Conservation (phyloP, 2,113 vertebrate genomes). For the Ivindomyrus marchei region DNA sequence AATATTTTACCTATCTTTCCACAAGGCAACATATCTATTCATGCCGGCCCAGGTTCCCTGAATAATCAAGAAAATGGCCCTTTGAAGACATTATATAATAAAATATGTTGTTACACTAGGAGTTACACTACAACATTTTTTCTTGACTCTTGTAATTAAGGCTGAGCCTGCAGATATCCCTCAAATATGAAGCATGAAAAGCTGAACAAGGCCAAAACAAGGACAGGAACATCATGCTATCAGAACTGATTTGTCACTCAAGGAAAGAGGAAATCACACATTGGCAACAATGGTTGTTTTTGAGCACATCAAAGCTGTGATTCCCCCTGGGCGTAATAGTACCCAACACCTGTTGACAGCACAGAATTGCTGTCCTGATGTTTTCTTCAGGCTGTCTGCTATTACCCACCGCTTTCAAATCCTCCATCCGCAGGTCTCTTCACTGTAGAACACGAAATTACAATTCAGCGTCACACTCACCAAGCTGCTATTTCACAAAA, state of each 20-base stretch:
- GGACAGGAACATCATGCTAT: conserved; percentile 24
- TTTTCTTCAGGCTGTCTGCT: conserved; percentile 54
- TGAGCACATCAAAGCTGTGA: conserved; percentile 58
- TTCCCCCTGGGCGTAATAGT: conserved; percentile 55
- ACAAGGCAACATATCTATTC: background rate
- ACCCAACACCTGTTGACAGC: conserved; percentile 61
- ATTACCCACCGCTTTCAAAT: conserved; percentile 21
- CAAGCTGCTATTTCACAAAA: conserved; percentile 44
- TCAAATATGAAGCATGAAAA: conserved; percentile 19
- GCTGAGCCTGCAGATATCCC: conserved; percentile 1
- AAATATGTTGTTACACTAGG: background rate
- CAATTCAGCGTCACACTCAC: conserved; percentile 47
- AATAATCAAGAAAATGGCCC: background rate
- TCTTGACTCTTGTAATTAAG: background rate
- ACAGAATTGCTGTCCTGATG: conserved; percentile 56
- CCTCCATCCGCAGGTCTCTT: background rate
- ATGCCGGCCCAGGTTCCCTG: background rate
- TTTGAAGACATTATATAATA: background rate
- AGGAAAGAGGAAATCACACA: conserved; percentile 34
- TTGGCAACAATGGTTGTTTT: conserved; percentile 53
- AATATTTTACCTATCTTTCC: background rate
- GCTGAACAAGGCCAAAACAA: conserved; percentile 23
- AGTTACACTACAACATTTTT: background rate
- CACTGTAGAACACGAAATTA: conserved; percentile 14
- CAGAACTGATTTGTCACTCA: conserved; percentile 43